These are phyloP conservation scores for Hemitrygon akajei DNA, from an alignment of 2,797 vertebrate genomes.

Conservation along the genomic window DNA sequence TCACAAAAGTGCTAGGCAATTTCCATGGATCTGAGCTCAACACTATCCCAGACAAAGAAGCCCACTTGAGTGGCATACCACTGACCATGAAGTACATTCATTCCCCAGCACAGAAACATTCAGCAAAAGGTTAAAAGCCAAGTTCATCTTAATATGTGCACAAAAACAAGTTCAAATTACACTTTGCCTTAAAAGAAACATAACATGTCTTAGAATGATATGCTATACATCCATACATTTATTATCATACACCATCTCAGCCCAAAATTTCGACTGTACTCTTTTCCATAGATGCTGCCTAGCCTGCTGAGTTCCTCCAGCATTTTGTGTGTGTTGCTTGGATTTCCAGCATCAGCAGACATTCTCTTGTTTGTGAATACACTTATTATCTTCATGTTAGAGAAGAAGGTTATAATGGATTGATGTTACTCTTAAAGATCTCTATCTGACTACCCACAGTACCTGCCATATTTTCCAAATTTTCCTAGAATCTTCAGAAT, in stretches of 20 bases:
- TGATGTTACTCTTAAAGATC: neutral
- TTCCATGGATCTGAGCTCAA: too few species aligned
- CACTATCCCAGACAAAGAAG: too few species aligned
- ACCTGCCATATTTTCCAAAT: neutral
- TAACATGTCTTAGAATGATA: neutral
- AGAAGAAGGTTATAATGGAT: neutral
- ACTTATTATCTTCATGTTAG: neutral
- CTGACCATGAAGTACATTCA: too few species aligned
- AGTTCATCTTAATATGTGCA: neutral
- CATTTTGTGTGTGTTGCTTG: too few species aligned
- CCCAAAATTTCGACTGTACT: too few species aligned
- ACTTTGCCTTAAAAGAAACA: neutral
- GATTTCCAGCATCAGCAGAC: too few species aligned
- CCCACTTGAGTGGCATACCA: too few species aligned
- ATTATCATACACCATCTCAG: too few species aligned
- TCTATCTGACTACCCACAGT: neutral
- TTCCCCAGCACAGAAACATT: neutral
- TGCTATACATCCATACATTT: neutral
- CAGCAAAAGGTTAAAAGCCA: neutral
- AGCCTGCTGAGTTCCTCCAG: too few species aligned
- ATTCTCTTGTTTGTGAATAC: too few species aligned
- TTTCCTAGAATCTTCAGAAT: neutral
- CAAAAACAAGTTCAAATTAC: neutral
- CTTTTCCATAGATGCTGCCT: too few species aligned
- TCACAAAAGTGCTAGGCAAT: too few species aligned